These are phyloP conservation scores for Circaetus cinerascens DNA, from an alignment of 2,113 vertebrate species.

Conservation along the genomic window DNA sequence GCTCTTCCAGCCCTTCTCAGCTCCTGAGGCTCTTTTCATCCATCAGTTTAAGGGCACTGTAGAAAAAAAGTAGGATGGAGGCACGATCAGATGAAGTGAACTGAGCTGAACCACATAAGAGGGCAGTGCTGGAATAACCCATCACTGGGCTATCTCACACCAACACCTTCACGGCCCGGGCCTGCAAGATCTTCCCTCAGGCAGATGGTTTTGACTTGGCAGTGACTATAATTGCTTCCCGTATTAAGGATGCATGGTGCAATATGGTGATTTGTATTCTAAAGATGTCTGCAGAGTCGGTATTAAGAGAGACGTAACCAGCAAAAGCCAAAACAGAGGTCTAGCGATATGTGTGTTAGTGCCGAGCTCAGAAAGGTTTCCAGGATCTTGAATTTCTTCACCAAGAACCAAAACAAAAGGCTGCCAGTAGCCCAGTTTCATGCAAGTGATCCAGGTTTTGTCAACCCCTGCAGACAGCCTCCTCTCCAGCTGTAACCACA, in stretches of 20 bases:
- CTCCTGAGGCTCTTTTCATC: background rate
- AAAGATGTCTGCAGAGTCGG: background rate
- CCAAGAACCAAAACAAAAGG: background rate
- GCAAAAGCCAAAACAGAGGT: background rate
- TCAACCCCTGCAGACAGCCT: background rate
- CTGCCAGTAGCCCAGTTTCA: background rate
- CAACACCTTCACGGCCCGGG: rapidly evolving
- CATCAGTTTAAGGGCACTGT: background rate
- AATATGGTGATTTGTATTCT: background rate
- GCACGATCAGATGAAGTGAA: background rate
- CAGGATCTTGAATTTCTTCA: background rate
- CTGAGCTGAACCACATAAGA: background rate
- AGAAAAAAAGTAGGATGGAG: background rate
- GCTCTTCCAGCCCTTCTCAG: background rate
- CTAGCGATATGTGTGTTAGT: background rate
- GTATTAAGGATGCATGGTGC: background rate
- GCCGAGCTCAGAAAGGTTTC: background rate
- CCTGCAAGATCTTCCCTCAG: background rate
- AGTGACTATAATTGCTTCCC: background rate
- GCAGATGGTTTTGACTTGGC: background rate
- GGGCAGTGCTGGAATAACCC: background rate
- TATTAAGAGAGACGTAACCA: background rate
- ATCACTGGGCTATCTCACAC: background rate
- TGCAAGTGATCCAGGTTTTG: background rate
- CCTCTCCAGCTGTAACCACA: background rate